Evolutionary conservation across 2,113 vertebrate species (phyloP), one percentile per base, ranked within the genome.

Genomic region (Cnemophilus loriae): DNA sequence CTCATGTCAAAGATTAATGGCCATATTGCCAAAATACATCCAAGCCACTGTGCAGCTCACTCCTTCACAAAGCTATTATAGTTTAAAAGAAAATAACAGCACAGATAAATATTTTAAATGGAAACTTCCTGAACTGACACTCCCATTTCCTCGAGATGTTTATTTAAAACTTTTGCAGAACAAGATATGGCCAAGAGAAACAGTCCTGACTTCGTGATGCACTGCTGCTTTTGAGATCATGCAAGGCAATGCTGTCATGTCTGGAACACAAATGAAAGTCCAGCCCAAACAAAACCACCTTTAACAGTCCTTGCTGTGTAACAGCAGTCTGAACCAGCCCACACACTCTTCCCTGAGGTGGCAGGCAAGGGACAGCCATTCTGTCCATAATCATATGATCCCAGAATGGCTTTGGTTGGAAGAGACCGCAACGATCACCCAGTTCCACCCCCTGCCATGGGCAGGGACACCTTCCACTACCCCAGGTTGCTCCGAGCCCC

Each of bases 31-130:
- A 74, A 74, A 87, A 86, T 41, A 39, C 44, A 93, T 41, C 53
- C 70, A 16, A 49, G 52, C 32, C 42, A 33, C 87, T 76, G 9
- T 49, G 63, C 65, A 60, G 61, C 35, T 16, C 1, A 3, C 50
- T 87, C 61, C 76, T 87, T 70, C 70, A 28, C 39, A n/a, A 56
- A 91, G 78, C 61, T 52, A 30, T 49, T 35, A 23, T 3, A 63
- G 33, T 28, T 56, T 88, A 79, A 73, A 95, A 92, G 78, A 84
- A 63, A 91, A 21, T 8, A 94, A 71, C 78, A 81, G 77, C 16
- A 50, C 61, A 49, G 93, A 92, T 87, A 94, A 93, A 94, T 94
- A 94, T 84, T 88, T 83, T 49, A 77, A 88, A 77, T 57, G 59
- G 74, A 84, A 92, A 41, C 92, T 94, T 94, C 91, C 95, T 90